Evolutionary conservation across 1,140 invertebrate genomes (phyloP), one percentile per base, ranked within the genome.

Genomic region (Diachasmimorpha longicaudata): DNA sequence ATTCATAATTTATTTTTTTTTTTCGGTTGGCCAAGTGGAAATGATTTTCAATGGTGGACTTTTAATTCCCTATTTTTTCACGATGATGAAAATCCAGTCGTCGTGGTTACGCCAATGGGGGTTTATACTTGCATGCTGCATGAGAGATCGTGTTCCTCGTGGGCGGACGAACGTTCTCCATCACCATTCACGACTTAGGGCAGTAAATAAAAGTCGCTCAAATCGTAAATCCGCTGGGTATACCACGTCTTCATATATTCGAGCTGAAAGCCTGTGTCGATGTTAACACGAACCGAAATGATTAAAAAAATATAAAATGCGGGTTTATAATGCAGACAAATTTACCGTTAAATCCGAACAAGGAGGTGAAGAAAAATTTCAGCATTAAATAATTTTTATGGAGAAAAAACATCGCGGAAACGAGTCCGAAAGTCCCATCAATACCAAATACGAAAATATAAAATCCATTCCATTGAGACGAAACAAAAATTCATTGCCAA

Each of bases 161-260:
- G 52, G 71, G 71, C 71, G 71, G 71, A 72, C 36, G 52, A 63
- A 63, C 55, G 55, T 55, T 72, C 52, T 72, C 71, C 16, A 63
- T 25, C 71, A 37, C 10, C 66, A 68, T 39, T 19, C 66, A 68
- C 52, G 71, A 72, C 71, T 72, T 8, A 36, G 52, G 55, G 71
- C 71, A 63, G 71, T 72, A 63, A 72, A 72, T 72, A 72, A 72
- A 72, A 72, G 71, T 72, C 71, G 71, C 36, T 72, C 71, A 55
- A 72, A 72, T 72, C 71, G 71, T 72, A 72, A 72, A 72, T 72
- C 37, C 52, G 19, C 16, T 37, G 66, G 25, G 4, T 39, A 52
- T 72, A 39, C 39, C 31, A 63, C 31, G 71, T 55, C 71, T 63
- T 63, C 52, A 55, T 72, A 72, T 72, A 72, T 72, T 55, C 37